A percentile compares a stretch with the other conserved stretches of the same genome.
Evolutionary conservation across 2,888 invertebrate species (phyloP).

Genomic region (Chrysolina haemoptera): DNA sequence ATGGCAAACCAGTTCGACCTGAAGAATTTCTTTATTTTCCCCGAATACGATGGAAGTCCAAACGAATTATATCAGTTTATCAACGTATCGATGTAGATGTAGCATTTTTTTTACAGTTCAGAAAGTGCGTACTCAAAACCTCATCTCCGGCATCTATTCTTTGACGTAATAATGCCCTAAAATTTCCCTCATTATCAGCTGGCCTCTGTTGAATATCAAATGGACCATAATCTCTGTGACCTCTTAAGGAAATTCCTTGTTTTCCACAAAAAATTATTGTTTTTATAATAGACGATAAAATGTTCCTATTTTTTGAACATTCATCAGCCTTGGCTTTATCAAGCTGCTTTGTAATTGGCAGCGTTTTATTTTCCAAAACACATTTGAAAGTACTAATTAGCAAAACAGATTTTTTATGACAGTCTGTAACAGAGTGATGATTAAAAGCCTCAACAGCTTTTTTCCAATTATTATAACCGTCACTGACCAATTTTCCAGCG

Average conservation of each 20-base stretch:
- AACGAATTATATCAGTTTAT: too few relatives aligned
- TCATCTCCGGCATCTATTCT: not conserved
- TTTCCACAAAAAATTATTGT: too few relatives aligned
- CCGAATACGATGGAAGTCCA: too few relatives aligned
- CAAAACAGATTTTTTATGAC: not conserved
- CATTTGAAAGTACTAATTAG: not conserved
- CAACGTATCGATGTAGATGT: too few relatives aligned
- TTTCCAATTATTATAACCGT: conserved; percentile 1
- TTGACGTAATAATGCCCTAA: not conserved
- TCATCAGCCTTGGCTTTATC: too few relatives aligned
- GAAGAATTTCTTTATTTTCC: too few relatives aligned
- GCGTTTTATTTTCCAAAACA: too few relatives aligned
- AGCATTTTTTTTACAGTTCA: not conserved
- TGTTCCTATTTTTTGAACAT: not conserved
- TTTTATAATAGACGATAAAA: not conserved
- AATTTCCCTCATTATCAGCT: not conserved
- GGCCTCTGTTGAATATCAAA: not conserved
- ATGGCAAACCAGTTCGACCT: too few relatives aligned
- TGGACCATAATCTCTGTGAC: not conserved
- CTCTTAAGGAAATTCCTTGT: not conserved
- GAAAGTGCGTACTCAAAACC: not conserved
- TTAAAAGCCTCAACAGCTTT: not conserved
- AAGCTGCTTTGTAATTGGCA: too few relatives aligned
- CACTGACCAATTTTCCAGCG: conserved; percentile 13
- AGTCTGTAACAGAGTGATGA: not conserved